Evolutionary conservation across 1,140 invertebrate species (phyloP), one percentile per base, ranked within the genome.

Genomic region (Tribolium madens): DNA sequence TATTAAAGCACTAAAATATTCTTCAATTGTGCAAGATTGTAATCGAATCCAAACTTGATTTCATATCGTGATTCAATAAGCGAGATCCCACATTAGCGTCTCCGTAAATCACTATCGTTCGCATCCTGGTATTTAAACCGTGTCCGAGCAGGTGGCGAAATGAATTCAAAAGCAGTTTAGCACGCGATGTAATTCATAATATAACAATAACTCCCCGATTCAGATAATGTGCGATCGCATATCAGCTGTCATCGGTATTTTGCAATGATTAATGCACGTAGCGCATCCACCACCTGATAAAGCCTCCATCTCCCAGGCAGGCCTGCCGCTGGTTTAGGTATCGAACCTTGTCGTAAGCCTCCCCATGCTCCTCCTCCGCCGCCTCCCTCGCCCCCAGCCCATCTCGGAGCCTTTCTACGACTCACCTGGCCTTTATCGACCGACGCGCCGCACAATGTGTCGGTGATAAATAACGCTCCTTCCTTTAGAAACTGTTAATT

Each of bases 381-480:
- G 42, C 71, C 73, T 47, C 64, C 42, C 9, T 47, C 36, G 31
- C 31, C 76, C 60, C 52, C 73, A 42, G 36, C 71, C 76, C 72
- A 60, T 68, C 73, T 74, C 68, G 64, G 73, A 53, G 73, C 77
- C 74, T 75, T 76, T 78, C 73, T 78, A 72, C 77, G 77, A 78
- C 77, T 78, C 77, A 78, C 77, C 77, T 78, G 77, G 77, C 75
- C 78, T 79, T 68, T 79, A 76, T 78, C 77, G 77, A 78, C 77
- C 78, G 75, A 64, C 78, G 33, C 74, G 47, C 70, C 53, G 47
- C 53, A 76, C 33, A 73, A 73, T 57, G 53, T 68, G 60, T 52
- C 74, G 36, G 78, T 76, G 69, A 76, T 73, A 76, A 69, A 79
- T 79, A 79, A 73, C 74, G 70, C 47, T 68, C 74, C 70, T 76